Evolutionary conservation across 35 echinoderm and acorn worm genomes (phyloP), one percentile per base, ranked within the genome.

Genomic region (Eucidaris tribuloides): DNA sequence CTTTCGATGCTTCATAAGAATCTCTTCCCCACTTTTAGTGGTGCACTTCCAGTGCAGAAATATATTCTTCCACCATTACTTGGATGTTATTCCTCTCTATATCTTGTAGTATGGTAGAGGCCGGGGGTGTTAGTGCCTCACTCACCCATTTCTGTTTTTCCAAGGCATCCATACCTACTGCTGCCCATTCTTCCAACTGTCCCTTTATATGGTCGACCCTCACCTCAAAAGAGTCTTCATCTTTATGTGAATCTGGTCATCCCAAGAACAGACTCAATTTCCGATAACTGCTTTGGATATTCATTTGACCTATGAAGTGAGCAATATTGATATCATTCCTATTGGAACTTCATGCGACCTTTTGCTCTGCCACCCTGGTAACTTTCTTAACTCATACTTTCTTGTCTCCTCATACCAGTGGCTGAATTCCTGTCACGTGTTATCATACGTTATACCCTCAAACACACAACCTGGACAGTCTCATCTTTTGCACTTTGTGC

Each of bases 21-120:
- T 38, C 36, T 93, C 84, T n/a, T 93, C 82, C 2, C 43, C 63
- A 25, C 40, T 87, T 29, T 93, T 66, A 3, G 77, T 87, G 56
- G 28, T 83, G 14, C 90, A 74, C 22, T 17, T 93, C 65, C 9
- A 93, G 28, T 20, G 90, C 79, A 11, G 45, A 17, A 15, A 93
- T 23, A 46, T 87, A 93, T 1, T 93, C 90, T 63, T 78, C 46
- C 3, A 79, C 25, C 2, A 66, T 83, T 4, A 79, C 90, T 37
- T 62, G 0, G 5, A 77, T 79, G 20, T 62, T 57, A 24, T 93
- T 68, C 7, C 37, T 20, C 20, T 42, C 77, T 5, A 93, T 35
- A 46, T 93, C 85, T 18, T 35, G 46, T 1, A 93, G 82, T 5
- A 92, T n/a, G 14, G 58, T 46, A 2, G 61, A 54, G 14, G 83